phyloP scores from a whole-genome alignment of 2,113 vertebrate species.

The Otocyon megalotis region DNA sequence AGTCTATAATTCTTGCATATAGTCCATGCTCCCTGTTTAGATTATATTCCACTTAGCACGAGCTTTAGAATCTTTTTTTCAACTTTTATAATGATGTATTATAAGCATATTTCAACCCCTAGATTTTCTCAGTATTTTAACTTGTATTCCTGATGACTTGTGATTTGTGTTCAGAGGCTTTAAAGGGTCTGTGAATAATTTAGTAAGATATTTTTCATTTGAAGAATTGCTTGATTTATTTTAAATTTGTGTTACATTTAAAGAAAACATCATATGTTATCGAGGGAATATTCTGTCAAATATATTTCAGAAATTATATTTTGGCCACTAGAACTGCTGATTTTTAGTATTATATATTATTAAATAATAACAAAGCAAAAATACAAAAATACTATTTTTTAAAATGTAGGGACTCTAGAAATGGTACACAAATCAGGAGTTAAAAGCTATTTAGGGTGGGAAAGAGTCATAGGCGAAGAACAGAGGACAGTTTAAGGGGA shows the following conservation, averaged over 20 bases:
- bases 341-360: neutral
- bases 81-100: neutral
- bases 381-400: neutral
- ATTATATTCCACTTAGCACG: neutral
- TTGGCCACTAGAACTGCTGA: neutral
- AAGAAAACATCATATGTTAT: neutral
- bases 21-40: neutral
- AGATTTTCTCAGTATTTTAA: conserved; percentile 7
- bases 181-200: neutral
- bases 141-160: neutral
- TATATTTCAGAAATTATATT: neutral
- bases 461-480: neutral
- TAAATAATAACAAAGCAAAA: neutral
- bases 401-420: neutral
- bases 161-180: neutral
- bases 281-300: neutral
- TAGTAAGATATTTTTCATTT: neutral
- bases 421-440: neutral
- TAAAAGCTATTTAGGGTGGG: neutral
- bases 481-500: neutral
- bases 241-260: neutral
- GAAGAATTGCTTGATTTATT: neutral
- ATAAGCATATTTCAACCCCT: neutral
- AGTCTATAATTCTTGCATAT: neutral
- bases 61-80: neutral